phyloP scores from a whole-genome alignment of 37 sponge, comb jelly and placozoan genomes.

The Oopsacas minuta region DNA sequence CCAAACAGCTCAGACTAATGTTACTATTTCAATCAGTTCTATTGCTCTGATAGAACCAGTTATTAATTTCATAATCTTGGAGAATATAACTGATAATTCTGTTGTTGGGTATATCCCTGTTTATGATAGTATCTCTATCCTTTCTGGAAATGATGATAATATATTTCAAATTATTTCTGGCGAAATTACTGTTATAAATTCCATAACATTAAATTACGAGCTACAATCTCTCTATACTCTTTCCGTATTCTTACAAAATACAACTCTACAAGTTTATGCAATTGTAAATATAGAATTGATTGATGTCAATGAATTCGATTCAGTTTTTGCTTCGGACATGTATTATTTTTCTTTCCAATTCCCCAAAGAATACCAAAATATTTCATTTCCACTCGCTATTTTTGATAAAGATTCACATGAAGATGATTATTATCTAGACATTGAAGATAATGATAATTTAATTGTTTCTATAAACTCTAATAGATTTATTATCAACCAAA shows the following conservation, averaged over 20 bases:
- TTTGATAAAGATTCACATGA: background rate
- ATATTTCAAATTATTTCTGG: background rate
- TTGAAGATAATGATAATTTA: background rate
- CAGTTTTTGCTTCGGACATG: background rate
- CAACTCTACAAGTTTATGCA: background rate
- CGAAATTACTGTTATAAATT: background rate
- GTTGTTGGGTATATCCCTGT: background rate
- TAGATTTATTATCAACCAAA: background rate
- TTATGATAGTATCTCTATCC: background rate
- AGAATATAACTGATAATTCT: background rate
- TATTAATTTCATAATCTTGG: background rate
- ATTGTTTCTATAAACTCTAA: background rate
- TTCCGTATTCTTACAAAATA: background rate
- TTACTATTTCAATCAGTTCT: background rate
- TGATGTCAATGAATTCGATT: background rate
- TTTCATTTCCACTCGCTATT: background rate
- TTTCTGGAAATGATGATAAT: slow-evolving; percentile 3
- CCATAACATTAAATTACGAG: background rate
- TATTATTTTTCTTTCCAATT: background rate
- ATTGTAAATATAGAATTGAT: background rate
- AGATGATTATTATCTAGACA: background rate
- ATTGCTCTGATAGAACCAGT: background rate
- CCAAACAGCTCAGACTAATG: background rate
- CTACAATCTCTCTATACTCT: background rate
- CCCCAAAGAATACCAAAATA: background rate